These are phyloP conservation scores for Homarus americanus DNA, from an alignment of 1,140 invertebrate genomes.

Conservation along the genomic window DNA sequence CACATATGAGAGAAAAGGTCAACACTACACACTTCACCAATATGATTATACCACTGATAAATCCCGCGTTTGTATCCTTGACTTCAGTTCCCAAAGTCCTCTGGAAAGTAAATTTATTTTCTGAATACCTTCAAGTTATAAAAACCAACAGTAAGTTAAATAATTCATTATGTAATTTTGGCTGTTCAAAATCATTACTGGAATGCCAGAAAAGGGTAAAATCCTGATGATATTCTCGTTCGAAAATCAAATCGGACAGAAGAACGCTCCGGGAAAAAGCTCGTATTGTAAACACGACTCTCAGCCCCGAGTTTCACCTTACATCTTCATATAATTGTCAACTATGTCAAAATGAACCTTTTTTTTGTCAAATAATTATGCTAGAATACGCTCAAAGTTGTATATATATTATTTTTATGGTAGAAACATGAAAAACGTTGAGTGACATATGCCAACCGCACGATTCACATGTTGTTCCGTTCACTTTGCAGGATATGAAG, in stretches of 20 bases:
- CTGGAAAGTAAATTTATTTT: too few relatives aligned
- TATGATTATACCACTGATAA: slow-evolving; percentile 29
- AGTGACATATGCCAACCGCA: background rate
- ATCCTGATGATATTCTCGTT: background rate
- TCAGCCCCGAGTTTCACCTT: background rate
- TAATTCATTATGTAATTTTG: too few relatives aligned
- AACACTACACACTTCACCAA: background rate
- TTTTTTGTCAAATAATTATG: background rate
- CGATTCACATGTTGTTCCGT: background rate
- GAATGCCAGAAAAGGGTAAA: background rate
- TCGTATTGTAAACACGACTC: slow-evolving; percentile 35
- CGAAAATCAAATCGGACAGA: slow-evolving; percentile 36
- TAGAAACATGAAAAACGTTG: background rate
- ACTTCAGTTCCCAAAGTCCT: background rate
- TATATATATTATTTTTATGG: background rate
- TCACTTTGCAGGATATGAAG: background rate
- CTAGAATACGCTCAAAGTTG: background rate
- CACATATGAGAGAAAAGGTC: slow-evolving; percentile 19
- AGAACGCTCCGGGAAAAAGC: slow-evolving; percentile 36
- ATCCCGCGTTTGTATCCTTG: background rate
- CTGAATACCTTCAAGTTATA: too few relatives aligned
- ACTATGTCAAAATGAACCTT: background rate
- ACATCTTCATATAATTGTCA: background rate
- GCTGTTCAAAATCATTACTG: too few relatives aligned
- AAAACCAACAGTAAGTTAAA: too few relatives aligned